Percentiles rank a stretch among this genome's conserved stretches.
phyloP scores from a whole-genome alignment of 2,113 vertebrate species.

The Neogale vison region DNA sequence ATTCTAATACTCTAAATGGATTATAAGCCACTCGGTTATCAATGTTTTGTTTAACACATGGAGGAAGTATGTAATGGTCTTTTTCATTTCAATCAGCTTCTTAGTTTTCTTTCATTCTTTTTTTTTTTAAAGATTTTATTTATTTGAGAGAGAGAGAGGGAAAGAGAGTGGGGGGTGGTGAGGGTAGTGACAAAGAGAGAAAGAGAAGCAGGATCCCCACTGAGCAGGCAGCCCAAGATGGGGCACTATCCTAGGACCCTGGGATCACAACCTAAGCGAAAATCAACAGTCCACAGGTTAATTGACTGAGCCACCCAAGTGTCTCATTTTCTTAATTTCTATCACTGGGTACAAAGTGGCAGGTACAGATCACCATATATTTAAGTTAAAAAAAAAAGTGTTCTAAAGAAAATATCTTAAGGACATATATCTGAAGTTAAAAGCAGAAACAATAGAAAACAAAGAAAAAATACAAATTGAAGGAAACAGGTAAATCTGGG shows the following conservation, averaged over 20 bases:
- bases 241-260: background rate
- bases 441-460: background rate
- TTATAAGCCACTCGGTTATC: background rate
- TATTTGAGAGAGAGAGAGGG: background rate
- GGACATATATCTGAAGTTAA: background rate
- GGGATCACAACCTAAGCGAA: background rate
- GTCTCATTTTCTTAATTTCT: background rate
- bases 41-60: background rate
- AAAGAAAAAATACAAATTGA: background rate
- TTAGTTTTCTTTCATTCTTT: background rate
- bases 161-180: too few species aligned
- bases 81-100: background rate
- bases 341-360: background rate
- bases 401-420: background rate
- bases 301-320: background rate
- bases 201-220: background rate
- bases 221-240: background rate
- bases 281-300: background rate
- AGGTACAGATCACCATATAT: background rate
- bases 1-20: background rate
- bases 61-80: background rate
- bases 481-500: background rate
- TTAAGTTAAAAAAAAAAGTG: background rate
- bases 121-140: background rate
- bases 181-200: background rate